Percentiles rank a stretch among this genome's conserved stretches.
These are phyloP conservation scores for Myripristis murdjan DNA, from an alignment of 2,797 vertebrate species.

Conservation along the genomic window DNA sequence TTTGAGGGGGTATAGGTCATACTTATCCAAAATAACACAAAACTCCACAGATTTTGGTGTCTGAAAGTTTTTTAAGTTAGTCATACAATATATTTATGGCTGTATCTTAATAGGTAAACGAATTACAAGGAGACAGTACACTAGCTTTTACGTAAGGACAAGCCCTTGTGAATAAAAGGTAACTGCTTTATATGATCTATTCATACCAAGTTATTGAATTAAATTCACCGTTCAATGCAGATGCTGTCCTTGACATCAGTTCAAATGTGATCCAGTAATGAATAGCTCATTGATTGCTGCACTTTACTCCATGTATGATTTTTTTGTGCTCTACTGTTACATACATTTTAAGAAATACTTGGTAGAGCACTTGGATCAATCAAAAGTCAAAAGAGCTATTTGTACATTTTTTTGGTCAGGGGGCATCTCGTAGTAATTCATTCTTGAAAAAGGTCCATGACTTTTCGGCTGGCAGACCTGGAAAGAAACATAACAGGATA, in stretches of 20 bases:
- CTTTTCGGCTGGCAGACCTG: conserved; percentile 61
- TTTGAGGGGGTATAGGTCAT: conserved; percentile 16
- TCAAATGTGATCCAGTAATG: neutral
- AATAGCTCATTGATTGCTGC: too few relatives aligned
- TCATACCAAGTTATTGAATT: conserved; percentile 18
- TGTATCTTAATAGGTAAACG: conserved; percentile 10
- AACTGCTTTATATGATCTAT: conserved; percentile 8
- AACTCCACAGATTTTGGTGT: conserved; percentile 2
- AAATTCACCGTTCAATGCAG: conserved; percentile 9
- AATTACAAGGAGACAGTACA: conserved; percentile 13
- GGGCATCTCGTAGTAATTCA: conserved; percentile 49
- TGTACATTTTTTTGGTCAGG: conserved; percentile 30
- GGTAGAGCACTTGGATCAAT: neutral
- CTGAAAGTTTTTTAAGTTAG: conserved; percentile 38
- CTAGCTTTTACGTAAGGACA: conserved; percentile 18
- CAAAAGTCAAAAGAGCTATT: conserved; percentile 6
- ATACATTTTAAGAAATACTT: neutral
- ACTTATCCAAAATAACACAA: neutral
- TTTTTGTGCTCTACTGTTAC: neutral
- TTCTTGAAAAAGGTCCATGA: conserved; percentile 58
- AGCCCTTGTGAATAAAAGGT: neutral
- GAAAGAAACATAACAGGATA: conserved; percentile 68
- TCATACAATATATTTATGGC: conserved; percentile 15
- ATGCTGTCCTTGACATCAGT: neutral
- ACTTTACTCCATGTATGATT: neutral